Evolutionary conservation across 2,113 vertebrate species (phyloP).

Genomic region (Psammodynastes pulverulentus): DNA sequence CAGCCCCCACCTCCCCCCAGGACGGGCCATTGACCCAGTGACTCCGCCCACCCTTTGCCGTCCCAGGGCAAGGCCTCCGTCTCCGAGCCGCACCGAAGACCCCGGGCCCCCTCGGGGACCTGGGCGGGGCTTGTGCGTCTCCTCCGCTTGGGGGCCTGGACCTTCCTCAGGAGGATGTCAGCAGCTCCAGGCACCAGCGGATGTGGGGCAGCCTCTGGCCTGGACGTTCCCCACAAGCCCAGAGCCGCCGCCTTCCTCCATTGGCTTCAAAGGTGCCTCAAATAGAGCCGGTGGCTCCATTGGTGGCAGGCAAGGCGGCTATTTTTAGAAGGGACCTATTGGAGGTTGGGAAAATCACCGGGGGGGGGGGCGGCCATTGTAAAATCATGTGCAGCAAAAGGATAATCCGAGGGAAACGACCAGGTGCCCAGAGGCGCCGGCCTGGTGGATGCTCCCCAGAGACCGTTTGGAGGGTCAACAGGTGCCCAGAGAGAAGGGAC

Average conservation of each 20-base stretch:
- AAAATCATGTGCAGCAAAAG: neutral
- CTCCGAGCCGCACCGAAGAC: neutral
- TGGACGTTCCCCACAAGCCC: neutral
- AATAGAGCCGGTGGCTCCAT: neutral
- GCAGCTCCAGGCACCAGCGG: neutral
- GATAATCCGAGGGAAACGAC: neutral
- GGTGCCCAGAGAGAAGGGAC: neutral
- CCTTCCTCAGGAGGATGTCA: neutral
- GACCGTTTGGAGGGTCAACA: neutral
- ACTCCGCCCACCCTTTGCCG: neutral
- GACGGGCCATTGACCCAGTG: neutral
- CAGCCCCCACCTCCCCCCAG: neutral
- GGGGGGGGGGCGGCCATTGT: neutral
- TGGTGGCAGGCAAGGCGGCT: neutral
- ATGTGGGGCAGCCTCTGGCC: neutral
- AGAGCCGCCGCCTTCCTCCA: neutral
- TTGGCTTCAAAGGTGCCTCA: neutral
- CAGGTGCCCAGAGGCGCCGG: neutral
- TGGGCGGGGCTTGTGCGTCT: neutral
- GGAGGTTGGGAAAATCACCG: neutral
- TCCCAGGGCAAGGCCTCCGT: neutral
- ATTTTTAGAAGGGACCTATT: neutral
- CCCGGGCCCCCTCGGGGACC: neutral
- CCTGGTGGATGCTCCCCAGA: neutral
- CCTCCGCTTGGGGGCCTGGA: neutral